Evolutionary conservation across 1,140 invertebrate species (phyloP).

Genomic region (Hirudo medicinalis): DNA sequence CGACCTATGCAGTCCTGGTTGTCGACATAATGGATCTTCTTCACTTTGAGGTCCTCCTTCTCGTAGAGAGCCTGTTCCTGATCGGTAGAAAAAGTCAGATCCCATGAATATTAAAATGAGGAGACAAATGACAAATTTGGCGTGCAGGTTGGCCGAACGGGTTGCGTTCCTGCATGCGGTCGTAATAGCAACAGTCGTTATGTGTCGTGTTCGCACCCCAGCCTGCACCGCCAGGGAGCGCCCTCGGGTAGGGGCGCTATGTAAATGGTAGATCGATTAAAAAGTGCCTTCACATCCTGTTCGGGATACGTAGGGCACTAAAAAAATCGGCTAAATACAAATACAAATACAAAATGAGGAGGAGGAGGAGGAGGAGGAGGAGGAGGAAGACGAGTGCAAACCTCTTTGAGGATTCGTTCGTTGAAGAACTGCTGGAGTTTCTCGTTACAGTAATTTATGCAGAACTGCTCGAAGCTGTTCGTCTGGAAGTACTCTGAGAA

Average conservation of each 20-base stretch:
- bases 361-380: background rate
- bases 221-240: too few relatives aligned
- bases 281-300: too few relatives aligned
- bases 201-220: too few relatives aligned
- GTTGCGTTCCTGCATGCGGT: too few relatives aligned
- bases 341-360: too few relatives aligned
- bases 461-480: conserved; percentile 79
- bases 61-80: conserved; percentile 83
- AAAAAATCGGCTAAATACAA: too few relatives aligned
- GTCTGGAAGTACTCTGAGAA: conserved; percentile 79
- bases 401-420: conserved; percentile 41
- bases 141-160: too few relatives aligned
- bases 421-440: conserved; percentile 94
- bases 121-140: too few relatives aligned
- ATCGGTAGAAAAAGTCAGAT: conserved; percentile 13
- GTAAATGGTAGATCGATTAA: too few relatives aligned
- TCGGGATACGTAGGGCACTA: too few relatives aligned
- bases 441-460: conserved; percentile 98
- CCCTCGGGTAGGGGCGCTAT: too few relatives aligned
- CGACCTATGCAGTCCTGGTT: conserved; percentile 89
- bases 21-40: conserved; percentile 83
- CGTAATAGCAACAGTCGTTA: too few relatives aligned
- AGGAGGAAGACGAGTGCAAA: conserved; percentile 15
- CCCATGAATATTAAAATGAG: background rate
- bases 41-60: conserved; percentile 81